These are phyloP conservation scores for Panthera tigris DNA, from an alignment of 2,113 vertebrate genomes.

Conservation along the genomic window DNA sequence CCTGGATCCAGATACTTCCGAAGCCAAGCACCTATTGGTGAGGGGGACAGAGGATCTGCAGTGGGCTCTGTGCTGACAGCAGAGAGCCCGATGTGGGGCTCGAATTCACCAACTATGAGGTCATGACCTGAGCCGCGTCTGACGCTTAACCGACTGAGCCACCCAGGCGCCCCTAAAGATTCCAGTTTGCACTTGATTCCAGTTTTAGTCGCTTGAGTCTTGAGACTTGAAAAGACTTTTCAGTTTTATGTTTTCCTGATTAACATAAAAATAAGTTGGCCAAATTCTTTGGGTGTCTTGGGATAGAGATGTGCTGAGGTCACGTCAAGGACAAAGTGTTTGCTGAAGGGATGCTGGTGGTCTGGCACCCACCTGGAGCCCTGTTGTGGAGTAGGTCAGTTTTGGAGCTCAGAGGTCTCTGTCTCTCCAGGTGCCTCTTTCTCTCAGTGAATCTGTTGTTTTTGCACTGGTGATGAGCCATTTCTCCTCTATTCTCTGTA, in stretches of 20 bases:
- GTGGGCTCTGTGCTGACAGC: no score
- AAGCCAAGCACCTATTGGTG: neutral
- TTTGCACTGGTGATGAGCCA: neutral
- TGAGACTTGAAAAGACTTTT: no score
- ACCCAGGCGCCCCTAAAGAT: neutral
- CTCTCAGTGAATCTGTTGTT: neutral
- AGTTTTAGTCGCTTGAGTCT: neutral
- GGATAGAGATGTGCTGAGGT: neutral
- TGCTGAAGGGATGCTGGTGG: neutral
- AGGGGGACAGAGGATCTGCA: no score
- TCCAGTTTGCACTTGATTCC: neutral
- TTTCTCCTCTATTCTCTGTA: neutral
- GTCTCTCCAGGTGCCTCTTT: neutral
- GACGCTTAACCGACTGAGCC: no score
- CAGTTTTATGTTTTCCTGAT: no score
- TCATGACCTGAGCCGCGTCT: no score
- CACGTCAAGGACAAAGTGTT: neutral
- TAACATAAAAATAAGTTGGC: neutral
- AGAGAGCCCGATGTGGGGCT: no score
- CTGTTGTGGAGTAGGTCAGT: neutral
- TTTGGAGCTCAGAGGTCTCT: neutral
- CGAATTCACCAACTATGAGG: no score
- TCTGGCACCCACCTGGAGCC: neutral
- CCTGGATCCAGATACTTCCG: neutral
- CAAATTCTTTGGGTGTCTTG: neutral